Conservation (phyloP, 2,113 vertebrate species). For the Calyptomena viridis region DNA sequence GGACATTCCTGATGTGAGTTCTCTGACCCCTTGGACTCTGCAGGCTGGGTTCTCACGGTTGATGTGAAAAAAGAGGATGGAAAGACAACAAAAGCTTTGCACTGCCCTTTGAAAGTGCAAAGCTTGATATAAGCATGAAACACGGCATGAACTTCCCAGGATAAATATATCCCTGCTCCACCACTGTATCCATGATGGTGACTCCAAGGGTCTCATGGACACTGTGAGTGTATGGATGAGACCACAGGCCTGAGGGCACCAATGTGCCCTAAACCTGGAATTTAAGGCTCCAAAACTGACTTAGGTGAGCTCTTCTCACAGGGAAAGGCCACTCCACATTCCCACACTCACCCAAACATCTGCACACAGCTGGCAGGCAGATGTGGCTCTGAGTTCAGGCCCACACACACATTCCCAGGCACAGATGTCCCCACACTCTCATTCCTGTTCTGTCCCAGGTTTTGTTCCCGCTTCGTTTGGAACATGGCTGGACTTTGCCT, state of each 20-base stretch:
- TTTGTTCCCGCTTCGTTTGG: conserved; percentile 5
- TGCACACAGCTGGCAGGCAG: conserved; percentile 21
- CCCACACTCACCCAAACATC: neutral
- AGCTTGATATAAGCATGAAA: neutral
- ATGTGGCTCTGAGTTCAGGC: neutral
- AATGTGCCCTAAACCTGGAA: neutral
- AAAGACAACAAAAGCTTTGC: neutral
- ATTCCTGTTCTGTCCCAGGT: neutral
- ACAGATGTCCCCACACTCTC: neutral
- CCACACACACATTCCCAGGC: neutral
- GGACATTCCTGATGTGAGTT: neutral
- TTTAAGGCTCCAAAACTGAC: neutral
- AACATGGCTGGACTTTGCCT: neutral
- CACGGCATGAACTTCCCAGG: neutral
- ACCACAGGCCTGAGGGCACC: neutral
- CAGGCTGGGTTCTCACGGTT: neutral
- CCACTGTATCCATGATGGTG: neutral
- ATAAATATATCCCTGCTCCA: neutral
- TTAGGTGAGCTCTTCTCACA: neutral
- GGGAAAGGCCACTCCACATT: neutral
- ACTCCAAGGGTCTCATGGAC: neutral
- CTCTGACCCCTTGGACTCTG: conserved; percentile 3
- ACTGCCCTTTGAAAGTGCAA: neutral
- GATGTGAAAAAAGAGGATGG: neutral
- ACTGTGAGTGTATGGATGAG: neutral